These are phyloP conservation scores for Semnopithecus entellus DNA, from an alignment of 2,113 vertebrate species.

Conservation along the genomic window DNA sequence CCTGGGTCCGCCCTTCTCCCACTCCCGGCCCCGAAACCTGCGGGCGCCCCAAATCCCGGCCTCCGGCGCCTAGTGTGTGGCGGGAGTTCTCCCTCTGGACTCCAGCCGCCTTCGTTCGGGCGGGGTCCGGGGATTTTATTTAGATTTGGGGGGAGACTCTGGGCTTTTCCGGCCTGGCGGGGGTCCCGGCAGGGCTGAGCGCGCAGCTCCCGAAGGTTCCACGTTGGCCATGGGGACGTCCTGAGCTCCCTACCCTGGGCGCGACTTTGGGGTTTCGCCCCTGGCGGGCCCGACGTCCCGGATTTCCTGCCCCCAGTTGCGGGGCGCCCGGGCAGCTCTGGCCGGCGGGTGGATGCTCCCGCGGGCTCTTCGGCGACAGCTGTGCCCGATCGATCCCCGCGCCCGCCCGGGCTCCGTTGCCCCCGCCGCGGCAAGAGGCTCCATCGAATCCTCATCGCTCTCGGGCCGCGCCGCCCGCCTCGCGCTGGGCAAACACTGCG, in stretches of 20 bases:
- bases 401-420: slow-evolving; percentile 56
- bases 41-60: not conserved
- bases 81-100: not conserved
- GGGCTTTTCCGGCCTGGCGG: not conserved
- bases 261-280: not conserved
- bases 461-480: slow-evolving; percentile 9
- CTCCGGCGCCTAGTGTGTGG: not conserved
- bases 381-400: slow-evolving; percentile 82
- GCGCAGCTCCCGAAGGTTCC: not conserved
- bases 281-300: not conserved
- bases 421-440: slow-evolving; percentile 49
- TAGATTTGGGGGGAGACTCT: not conserved
- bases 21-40: not conserved
- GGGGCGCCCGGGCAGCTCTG: not conserved
- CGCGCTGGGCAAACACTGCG: slow-evolving; percentile 48
- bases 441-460: slow-evolving; percentile 77
- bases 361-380: slow-evolving; percentile 76
- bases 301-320: not conserved
- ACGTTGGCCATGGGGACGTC: rapidly evolving
- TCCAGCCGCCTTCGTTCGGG: not conserved
- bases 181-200: not conserved
- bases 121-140: not conserved
- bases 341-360: not conserved
- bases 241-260: not conserved
- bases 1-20: not conserved